phyloP scores from a whole-genome alignment of 2,888 invertebrate genomes.

The Timema cristinae region DNA sequence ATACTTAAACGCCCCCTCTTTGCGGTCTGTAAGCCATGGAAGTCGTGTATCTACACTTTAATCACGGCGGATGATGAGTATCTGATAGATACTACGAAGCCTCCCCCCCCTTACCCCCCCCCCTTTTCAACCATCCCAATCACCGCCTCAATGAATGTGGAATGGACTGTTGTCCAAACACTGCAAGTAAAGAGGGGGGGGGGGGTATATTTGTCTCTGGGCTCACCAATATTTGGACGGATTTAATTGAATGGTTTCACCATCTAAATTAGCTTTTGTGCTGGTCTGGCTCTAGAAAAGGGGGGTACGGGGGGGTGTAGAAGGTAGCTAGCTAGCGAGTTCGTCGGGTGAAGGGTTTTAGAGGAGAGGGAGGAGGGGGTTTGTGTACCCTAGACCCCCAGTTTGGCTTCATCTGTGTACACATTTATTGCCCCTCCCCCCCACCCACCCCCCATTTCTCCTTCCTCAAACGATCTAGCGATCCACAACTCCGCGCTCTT shows the following conservation, averaged over 20 bases:
- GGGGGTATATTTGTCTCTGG: constrained; percentile 27
- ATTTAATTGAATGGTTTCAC: constrained; percentile 35
- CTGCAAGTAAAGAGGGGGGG: neutral
- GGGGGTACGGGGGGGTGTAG: neutral
- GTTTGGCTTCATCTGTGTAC: constrained; percentile 22
- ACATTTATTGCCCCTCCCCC: constrained; percentile 10
- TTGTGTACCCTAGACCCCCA: constrained; percentile 14
- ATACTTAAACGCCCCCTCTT: too few species aligned
- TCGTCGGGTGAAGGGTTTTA: neutral
- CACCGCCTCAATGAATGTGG: too few species aligned
- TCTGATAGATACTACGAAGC: too few species aligned
- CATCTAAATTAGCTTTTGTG: constrained; percentile 31
- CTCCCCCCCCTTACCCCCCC: too few species aligned
- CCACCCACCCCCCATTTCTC: too few species aligned
- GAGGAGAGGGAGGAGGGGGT: neutral
- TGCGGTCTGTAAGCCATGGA: too few species aligned
- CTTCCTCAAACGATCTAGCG: too few species aligned
- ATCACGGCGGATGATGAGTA: too few species aligned
- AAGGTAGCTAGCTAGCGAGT: neutral
- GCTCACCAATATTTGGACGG: constrained; percentile 32
- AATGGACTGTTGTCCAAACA: constrained; percentile 6
- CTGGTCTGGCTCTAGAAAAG: neutral
- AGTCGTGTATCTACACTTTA: too few species aligned
- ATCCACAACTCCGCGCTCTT: constrained; percentile 4
- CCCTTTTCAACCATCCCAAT: too few species aligned